Evolutionary conservation across 2,888 invertebrate species (phyloP).

Genomic region (Melanchra persicariae): DNA sequence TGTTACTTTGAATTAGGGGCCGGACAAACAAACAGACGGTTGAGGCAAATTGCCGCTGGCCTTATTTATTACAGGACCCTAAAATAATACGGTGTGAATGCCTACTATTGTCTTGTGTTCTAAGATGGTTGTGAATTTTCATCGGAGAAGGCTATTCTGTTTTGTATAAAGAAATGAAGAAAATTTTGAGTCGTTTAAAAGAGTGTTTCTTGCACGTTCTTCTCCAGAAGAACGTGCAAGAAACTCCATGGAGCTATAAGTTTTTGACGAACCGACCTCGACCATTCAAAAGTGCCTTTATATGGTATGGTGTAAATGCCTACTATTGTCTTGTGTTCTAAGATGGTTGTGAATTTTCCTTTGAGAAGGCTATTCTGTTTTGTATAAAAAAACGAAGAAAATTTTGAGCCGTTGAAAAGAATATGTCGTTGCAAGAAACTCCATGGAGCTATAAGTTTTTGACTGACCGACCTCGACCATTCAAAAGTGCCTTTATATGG

Average conservation of each 20-base stretch:
- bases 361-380: constrained; percentile 11
- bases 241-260: too few species aligned
- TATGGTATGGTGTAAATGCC: constrained; percentile 63
- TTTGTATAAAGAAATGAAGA: not conserved
- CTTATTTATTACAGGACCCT: constrained; percentile 80
- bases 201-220: too few species aligned
- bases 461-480: too few species aligned
- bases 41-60: constrained; percentile 74
- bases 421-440: too few species aligned
- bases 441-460: too few species aligned
- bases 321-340: constrained; percentile 64
- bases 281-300: too few species aligned
- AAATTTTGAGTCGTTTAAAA: too few species aligned
- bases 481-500: too few species aligned
- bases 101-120: constrained; percentile 64
- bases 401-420: too few species aligned
- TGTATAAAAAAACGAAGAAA: not conserved
- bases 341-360: constrained; percentile 59
- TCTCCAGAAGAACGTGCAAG: too few species aligned
- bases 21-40: constrained; percentile 79
- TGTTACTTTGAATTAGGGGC: constrained; percentile 85
- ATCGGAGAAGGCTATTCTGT: constrained; percentile 15
- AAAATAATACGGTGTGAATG: constrained; percentile 71
- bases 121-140: constrained; percentile 60
- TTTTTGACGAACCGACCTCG: too few species aligned